Percentiles rank a stretch among this genome's conserved stretches.
phyloP scores from a whole-genome alignment of 1,140 invertebrate species.

The Plodia interpunctella region DNA sequence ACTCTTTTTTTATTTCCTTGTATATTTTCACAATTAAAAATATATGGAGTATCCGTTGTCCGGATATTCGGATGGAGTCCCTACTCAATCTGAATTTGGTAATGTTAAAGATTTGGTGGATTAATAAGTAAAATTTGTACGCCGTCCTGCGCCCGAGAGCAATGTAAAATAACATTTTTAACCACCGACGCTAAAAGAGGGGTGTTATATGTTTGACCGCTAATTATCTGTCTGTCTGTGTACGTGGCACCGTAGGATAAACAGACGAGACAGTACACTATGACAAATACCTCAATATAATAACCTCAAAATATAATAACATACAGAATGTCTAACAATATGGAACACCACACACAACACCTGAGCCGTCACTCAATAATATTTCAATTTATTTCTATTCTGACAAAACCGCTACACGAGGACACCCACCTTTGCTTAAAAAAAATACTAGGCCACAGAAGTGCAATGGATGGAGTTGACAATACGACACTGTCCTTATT shows the following conservation, averaged over 20 bases:
- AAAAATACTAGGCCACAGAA: background rate
- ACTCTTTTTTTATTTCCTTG: too few relatives aligned
- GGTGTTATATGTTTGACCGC: too few relatives aligned
- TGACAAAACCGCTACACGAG: background rate
- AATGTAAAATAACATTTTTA: background rate
- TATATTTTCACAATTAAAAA: too few relatives aligned
- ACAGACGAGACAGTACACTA: too few relatives aligned
- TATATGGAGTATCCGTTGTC: too few relatives aligned
- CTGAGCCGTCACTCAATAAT: background rate
- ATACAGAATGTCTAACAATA: background rate
- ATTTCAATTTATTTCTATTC: slow-evolving; percentile 3
- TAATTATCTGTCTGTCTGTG: too few relatives aligned
- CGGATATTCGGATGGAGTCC: too few relatives aligned
- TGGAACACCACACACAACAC: background rate
- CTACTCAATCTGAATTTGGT: background rate
- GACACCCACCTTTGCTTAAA: slow-evolving; percentile 4
- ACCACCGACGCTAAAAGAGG: background rate
- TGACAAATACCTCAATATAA: too few relatives aligned
- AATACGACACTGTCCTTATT: too few relatives aligned
- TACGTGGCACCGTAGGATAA: background rate
- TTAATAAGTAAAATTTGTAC: background rate
- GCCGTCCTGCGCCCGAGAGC: background rate
- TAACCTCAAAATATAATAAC: too few relatives aligned
- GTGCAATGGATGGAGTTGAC: background rate
- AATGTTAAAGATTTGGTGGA: background rate